Base-by-base conservation (phyloP, 2,797 vertebrate species). In the Sciaenops ocellatus region DNA sequence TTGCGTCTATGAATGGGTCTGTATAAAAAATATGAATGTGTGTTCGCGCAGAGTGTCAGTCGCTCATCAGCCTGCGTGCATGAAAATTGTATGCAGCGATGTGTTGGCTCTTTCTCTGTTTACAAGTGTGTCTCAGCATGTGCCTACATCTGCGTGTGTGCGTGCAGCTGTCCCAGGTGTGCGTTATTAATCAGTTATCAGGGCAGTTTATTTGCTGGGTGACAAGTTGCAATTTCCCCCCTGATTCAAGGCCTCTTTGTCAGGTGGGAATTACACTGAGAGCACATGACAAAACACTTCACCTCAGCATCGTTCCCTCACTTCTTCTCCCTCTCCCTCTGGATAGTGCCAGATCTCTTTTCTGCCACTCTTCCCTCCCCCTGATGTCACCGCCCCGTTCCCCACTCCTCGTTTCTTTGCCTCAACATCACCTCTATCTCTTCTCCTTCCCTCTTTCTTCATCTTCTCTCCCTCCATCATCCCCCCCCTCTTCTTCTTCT, bases 251-350 rank as follows among this genome's bases (percentile, higher is more conserved):
- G 95, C 96, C 94, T 89, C 82, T 97, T 97, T 98, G 98, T 99
- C 98, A 99, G 98, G 97, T 98, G 97, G 97, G 97, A 99, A 98
- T 99, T 99, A 99, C 94, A 94, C 95, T 95, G 94, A 95, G 96
- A 94, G 92, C 96, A 96, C 96, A 96, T 98, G 98, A 99, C 97
- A 99, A 98, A 99, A 98, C 97, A 99, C 96, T 97, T 98, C 97
- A 97, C 95, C 95, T 94, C 88, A 80, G 83, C 91, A 86, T 87
- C 91, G 71, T 89, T 93, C 93, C 85, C 91, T 93, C 93, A 88
- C 82, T 84, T 72, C 73, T 84, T 76, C 85, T 69, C 85, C 34
- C 34, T 75, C 70, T 79, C 79, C 51, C 48, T 76, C 68, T 69
- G 52, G 47, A 81, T 69, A 64, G 64, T 63, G 41, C 80, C 61